phyloP scores from a whole-genome alignment of 2,888 invertebrate species.

The Lepidochrysops patricia region DNA sequence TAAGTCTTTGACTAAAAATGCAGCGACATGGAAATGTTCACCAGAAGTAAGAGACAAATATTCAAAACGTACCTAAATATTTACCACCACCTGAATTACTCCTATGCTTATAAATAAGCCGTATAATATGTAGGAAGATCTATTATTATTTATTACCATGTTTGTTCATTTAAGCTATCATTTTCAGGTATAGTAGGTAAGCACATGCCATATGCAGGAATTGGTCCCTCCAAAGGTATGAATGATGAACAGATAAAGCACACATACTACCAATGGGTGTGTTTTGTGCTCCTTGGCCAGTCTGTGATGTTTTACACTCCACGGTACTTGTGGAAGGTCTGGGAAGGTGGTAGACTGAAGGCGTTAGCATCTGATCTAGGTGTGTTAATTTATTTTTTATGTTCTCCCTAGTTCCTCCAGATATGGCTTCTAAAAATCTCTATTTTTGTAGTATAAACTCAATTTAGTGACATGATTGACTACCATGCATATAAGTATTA shows the following conservation, averaged over 20 bases:
- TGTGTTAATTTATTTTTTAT: conserved; percentile 36
- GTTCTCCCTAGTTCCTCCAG: no score
- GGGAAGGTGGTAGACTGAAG: conserved; percentile 79
- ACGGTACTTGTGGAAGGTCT: conserved; percentile 81
- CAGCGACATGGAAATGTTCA: no score
- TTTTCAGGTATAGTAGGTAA: conserved; percentile 60
- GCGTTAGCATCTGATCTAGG: conserved; percentile 76
- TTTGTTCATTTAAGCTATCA: not conserved
- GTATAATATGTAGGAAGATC: no score
- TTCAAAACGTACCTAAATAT: no score
- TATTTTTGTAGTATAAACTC: no score
- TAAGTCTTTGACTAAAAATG: not conserved
- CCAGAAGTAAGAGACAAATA: no score
- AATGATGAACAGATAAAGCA: conserved; percentile 72
- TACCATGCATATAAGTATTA: no score
- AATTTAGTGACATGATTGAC: no score
- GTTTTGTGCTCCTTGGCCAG: conserved; percentile 79
- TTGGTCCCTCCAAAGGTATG: conserved; percentile 49
- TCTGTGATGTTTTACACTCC: conserved; percentile 80
- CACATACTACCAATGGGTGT: conserved; percentile 83
- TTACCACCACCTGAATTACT: no score
- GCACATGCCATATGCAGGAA: conserved; percentile 67
- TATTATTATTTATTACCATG: no score
- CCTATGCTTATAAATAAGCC: no score
- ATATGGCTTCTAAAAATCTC: no score